These are phyloP conservation scores for Deroptyus accipitrinus DNA, from an alignment of 2,113 vertebrate genomes.

Conservation along the genomic window DNA sequence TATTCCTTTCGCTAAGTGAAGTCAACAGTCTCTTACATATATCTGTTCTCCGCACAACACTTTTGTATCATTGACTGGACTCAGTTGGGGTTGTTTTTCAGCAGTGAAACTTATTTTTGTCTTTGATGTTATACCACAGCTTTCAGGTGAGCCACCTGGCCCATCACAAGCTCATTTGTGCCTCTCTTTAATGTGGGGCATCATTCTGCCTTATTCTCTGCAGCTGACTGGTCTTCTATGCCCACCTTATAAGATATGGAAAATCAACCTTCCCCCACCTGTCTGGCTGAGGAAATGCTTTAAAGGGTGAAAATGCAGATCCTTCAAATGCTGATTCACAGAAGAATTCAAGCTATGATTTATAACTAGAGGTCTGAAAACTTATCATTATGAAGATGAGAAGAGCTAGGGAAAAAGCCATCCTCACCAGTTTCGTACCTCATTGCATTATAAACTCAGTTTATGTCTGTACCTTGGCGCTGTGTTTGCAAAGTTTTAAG, in stretches of 20 bases:
- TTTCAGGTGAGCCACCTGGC: not conserved
- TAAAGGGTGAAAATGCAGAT: conserved; percentile 25
- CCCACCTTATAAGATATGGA: not conserved
- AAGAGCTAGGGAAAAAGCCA: conserved; percentile 8
- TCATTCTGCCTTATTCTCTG: not conserved
- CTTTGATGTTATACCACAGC: not conserved
- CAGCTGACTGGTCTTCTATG: conserved; percentile 20
- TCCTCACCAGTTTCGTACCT: conserved; percentile 25
- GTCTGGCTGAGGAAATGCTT: conserved; percentile 6
- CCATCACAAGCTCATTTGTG: not conserved
- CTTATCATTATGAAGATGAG: conserved; percentile 17
- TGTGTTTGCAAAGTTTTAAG: not conserved
- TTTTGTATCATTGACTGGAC: not conserved
- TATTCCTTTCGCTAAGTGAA: not conserved
- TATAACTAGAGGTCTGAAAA: conserved; percentile 48
- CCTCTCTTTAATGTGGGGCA: not conserved
- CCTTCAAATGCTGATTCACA: conserved; percentile 32
- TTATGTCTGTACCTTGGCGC: not conserved
- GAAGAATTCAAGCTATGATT: conserved; percentile 50
- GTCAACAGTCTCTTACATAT: not conserved
- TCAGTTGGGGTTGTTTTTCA: not conserved
- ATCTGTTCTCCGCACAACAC: not conserved
- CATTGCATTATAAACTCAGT: not conserved
- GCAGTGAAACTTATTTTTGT: not conserved
- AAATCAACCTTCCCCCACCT: not conserved